A percentile compares a stretch with the other conserved stretches of the same genome.
These are phyloP conservation scores for Poecilus cupreus DNA, from an alignment of 2,888 invertebrate genomes.

Conservation along the genomic window DNA sequence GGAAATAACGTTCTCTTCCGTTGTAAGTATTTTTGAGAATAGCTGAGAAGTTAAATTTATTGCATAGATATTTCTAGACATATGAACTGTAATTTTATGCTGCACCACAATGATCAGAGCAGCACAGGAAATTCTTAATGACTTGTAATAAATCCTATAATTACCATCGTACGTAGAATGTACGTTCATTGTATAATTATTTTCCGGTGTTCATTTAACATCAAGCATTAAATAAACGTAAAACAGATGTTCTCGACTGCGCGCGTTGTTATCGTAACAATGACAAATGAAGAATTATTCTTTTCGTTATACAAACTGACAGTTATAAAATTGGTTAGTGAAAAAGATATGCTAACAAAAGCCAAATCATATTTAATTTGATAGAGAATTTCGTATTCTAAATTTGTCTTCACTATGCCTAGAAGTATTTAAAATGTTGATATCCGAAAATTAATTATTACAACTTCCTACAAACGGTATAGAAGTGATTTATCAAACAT, in stretches of 20 bases:
- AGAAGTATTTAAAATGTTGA: too few species aligned
- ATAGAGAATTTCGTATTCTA: too few species aligned
- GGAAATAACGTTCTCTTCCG: not conserved
- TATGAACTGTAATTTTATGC: not conserved
- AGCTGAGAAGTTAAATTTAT: not conserved
- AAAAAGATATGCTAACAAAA: too few species aligned
- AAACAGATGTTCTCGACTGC: constrained; percentile 14
- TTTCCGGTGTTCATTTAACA: constrained; percentile 38
- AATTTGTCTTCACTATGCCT: too few species aligned
- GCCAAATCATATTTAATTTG: too few species aligned
- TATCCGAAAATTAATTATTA: too few species aligned
- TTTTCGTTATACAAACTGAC: not conserved
- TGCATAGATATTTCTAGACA: not conserved
- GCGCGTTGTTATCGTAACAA: not conserved
- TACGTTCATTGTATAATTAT: constrained; percentile 36
- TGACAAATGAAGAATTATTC: not conserved
- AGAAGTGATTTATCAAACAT: too few species aligned
- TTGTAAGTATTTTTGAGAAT: not conserved
- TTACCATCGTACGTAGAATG: constrained; percentile 17
- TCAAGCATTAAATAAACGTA: constrained; percentile 24
- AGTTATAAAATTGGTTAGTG: too few species aligned
- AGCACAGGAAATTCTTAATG: constrained; percentile 29
- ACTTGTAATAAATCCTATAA: constrained; percentile 43
- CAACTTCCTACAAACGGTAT: too few species aligned
- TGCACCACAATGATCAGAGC: not conserved